Evolutionary conservation across 2,797 vertebrate species (phyloP), one percentile per base, ranked within the genome.

Genomic region (Eidolon dupreanum): DNA sequence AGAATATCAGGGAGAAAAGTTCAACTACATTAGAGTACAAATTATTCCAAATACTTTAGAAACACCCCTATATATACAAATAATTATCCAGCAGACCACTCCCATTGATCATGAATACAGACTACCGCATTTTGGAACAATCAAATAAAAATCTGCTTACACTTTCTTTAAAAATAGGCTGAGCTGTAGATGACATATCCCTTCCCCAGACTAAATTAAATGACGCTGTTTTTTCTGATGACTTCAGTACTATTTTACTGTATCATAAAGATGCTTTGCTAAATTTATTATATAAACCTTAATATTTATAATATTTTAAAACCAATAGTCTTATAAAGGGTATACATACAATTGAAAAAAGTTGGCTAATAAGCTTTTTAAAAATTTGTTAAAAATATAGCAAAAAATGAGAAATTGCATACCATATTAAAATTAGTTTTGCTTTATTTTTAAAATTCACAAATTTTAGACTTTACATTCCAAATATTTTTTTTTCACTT

Each of bases 251-350:
- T 36, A 75, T 89, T 91, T 78, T 49, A 75, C 24, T 79, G 17
- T 20, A 90, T 2, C 49, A 16, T 71, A 74, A 61, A 85, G 79
- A 74, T 57, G 8, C 3, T 93, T 83, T 78, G 55, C 87, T 89
- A 93, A 66, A 77, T 82, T 57, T 77, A 92, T 51, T n/a, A 31
- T 51, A n/a, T 22, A 68, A 61, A 36, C 81, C 24, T 43, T 86
- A 75, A 77, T 81, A 33, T 43, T 73, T 70, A 73, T 46, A 75
- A 41, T 84, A 77, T 77, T 93, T 97, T 55, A 84, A 84, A 83
- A 66, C 5, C 36, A 63, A 22, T 77, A 71, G 38, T 78, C 31
- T 92, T 78, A 65, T 28, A 73, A 66, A n/a, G 73, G 84, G 53
- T 17, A 85, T 46, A 63, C 2, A 51, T 7, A 43, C 6, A 13